Base-by-base conservation (phyloP, 2,888 invertebrate species). In the Caenorhabditis becei region DNA sequence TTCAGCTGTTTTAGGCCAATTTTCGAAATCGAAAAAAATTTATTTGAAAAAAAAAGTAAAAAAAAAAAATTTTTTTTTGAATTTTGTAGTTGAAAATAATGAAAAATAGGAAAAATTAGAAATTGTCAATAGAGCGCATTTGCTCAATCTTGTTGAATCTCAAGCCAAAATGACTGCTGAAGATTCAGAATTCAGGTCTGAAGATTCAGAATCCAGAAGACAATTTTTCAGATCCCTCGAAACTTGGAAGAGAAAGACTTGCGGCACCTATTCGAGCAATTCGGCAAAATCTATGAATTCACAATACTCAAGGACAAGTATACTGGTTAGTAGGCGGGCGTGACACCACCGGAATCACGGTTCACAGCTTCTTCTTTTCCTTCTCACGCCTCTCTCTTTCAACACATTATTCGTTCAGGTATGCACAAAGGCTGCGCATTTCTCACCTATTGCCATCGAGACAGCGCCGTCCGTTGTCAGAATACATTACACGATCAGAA, bases 361-460 rank as follows among this genome's bases (percentile, higher is more conserved):
- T 59, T 56, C 56, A 26, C 16, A 18, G 53, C 47, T 28, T 32
- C 51, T 47, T 32, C 8, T n/a, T 16, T 26, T 26, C n/a, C 28
- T 32, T 14, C 41, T n/a, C n/a, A n/a, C n/a, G n/a, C n/a, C n/a
- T n/a, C 28, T 16, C 63, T 23, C 18, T 47, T 11, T 14, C 16
- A 5, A 14, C 16, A 10, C 16, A 11, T 3, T 41, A 47, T 26
- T 59, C 35, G 10, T 20, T 2, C 70, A 86, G 96, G 96, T 85
- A 95, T 96, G 94, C 96, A 96, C 92, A 96, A 96, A 94, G 96
- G 96, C 95, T 97, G 97, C 94, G 97, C 97, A 92, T 97, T 97
- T 94, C 94, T 98, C 93, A 97, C 97, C 91, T 97, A 97, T 94
- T 97, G 96, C 94, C 95, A 94, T 93, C 95, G 96, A 92, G 97